Conservation (phyloP, 2,113 vertebrate genomes). For the Acanthochromis polyacanthus region DNA sequence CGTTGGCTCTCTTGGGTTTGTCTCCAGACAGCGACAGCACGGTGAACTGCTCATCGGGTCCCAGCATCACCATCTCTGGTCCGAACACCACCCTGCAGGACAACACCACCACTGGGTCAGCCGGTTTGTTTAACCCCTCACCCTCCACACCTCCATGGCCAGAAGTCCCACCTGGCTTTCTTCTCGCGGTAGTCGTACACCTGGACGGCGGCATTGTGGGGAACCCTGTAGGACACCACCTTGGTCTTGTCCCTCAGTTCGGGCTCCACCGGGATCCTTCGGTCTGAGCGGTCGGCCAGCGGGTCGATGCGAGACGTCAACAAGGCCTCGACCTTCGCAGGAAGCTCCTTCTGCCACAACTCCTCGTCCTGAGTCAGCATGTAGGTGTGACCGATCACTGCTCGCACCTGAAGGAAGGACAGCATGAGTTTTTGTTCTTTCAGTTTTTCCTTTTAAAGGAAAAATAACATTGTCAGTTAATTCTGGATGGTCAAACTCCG, state of each 20-base stretch:
- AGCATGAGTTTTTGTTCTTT: too few species aligned
- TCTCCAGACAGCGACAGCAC: constrained; percentile 90
- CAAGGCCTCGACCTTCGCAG: constrained; percentile 86
- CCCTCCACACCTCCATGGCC: rapidly evolving
- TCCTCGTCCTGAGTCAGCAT: constrained; percentile 93
- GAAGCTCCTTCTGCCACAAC: constrained; percentile 92
- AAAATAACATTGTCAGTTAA: too few species aligned
- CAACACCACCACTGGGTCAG: not conserved
- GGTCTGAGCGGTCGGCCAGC: constrained; percentile 78
- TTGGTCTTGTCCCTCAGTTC: constrained; percentile 81
- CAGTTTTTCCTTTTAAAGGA: too few species aligned
- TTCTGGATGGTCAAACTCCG: too few species aligned
- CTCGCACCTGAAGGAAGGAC: constrained; percentile 83
- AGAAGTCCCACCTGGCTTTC: constrained; percentile 83
- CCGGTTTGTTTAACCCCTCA: not conserved
- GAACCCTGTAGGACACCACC: constrained; percentile 89
- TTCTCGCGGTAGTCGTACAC: constrained; percentile 94
- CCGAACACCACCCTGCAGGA: constrained; percentile 90
- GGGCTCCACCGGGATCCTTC: rapidly evolving
- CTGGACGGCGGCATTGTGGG: constrained; percentile 91
- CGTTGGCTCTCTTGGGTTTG: constrained; percentile 89
- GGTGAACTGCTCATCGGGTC: constrained; percentile 93
- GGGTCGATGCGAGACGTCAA: constrained; percentile 83
- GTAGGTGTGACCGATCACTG: constrained; percentile 91
- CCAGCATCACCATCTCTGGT: constrained; percentile 91